Conservation (phyloP, 2,113 vertebrate species). For the Agapornis roseicollis region DNA sequence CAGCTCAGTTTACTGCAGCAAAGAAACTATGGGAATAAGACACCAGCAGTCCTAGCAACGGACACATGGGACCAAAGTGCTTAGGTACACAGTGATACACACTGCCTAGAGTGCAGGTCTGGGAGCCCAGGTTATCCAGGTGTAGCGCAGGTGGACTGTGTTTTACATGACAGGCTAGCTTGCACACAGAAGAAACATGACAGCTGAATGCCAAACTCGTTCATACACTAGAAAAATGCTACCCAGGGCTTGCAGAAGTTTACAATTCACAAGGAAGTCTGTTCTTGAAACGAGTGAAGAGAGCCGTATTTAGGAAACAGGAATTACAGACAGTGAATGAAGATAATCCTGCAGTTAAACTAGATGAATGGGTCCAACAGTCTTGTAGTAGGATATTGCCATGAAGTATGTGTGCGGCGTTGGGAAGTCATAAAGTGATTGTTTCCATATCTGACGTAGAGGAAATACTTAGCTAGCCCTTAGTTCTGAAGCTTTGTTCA, state of each 20-base stretch:
- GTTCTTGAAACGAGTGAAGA: background rate
- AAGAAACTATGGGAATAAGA: background rate
- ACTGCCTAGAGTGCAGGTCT: background rate
- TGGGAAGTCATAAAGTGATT: background rate
- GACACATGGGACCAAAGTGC: background rate
- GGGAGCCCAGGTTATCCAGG: background rate
- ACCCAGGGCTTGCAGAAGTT: background rate
- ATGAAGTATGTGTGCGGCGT: background rate
- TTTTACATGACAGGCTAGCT: background rate
- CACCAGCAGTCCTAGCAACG: background rate
- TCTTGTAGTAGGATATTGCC: background rate
- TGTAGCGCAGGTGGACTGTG: background rate
- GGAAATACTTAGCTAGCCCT: background rate
- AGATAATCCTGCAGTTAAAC: background rate
- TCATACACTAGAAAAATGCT: background rate
- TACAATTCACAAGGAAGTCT: background rate
- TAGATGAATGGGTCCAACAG: background rate
- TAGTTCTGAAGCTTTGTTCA: background rate
- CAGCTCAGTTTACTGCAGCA: background rate
- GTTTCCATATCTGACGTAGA: background rate
- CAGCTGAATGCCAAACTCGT: background rate
- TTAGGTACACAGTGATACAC: background rate
- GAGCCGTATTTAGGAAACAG: background rate
- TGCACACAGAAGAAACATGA: background rate
- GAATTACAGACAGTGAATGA: background rate